A percentile compares a stretch with the other conserved stretches of the same genome.
These are phyloP conservation scores for Philotrypesis tridentata DNA, from an alignment of 1,140 invertebrate genomes.

Conservation along the genomic window DNA sequence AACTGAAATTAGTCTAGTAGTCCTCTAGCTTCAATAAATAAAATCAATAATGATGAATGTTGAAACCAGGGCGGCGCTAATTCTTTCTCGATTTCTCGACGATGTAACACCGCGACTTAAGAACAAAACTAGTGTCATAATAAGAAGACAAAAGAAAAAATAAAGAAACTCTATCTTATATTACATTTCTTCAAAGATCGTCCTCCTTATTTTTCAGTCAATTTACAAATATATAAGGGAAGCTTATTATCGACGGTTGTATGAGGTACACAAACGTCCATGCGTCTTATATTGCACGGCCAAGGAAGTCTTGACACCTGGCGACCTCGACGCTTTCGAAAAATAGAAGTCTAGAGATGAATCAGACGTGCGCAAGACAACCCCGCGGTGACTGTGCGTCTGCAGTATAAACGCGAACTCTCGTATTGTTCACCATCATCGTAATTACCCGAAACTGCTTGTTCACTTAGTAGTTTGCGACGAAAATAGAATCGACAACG, in stretches of 20 bases:
- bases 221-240: slow-evolving; percentile 67
- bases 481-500: slow-evolving; percentile 12
- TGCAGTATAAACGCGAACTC: neutral
- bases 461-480: slow-evolving; percentile 11
- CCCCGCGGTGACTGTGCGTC: neutral
- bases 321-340: slow-evolving; percentile 15
- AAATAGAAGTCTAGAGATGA: neutral
- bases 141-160: slow-evolving; percentile 57
- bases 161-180: slow-evolving; percentile 58
- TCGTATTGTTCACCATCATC: slow-evolving; percentile 9
- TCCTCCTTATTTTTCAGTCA: slow-evolving; percentile 60
- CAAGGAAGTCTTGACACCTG: neutral
- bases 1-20: slow-evolving; percentile 1
- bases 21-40: slow-evolving; percentile 14
- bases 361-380: neutral
- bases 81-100: slow-evolving; percentile 19
- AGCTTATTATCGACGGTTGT: slow-evolving; percentile 61
- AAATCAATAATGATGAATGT: neutral
- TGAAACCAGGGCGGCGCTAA: slow-evolving; percentile 9
- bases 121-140: slow-evolving; percentile 47
- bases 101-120: slow-evolving; percentile 28
- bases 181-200: slow-evolving; percentile 29
- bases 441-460: slow-evolving; percentile 2
- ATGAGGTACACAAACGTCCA: slow-evolving; percentile 41
- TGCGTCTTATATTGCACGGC: slow-evolving; percentile 39